Base-by-base conservation (phyloP, 1,140 invertebrate genomes). In the Drosophila prosaltans region DNA sequence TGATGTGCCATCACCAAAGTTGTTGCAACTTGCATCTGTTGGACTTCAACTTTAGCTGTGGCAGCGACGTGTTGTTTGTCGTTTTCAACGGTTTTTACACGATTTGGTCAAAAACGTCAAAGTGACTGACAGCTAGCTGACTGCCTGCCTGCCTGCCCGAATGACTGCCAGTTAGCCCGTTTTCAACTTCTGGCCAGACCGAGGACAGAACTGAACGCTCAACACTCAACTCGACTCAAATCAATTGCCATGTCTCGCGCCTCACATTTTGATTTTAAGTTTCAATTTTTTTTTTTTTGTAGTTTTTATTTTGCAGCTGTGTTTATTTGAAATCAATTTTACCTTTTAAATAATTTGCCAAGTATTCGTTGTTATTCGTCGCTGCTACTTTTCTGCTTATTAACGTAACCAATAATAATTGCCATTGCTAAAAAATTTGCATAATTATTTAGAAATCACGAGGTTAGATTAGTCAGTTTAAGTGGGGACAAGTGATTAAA, bases 361-460 rank as follows among this genome's bases (percentile, higher is more conserved):
- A 51, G 67, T 77, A 77, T 80, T 36, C 60, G 24, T 62, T 59
- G 65, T 65, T 77, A 77, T 80, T 36, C 60, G 24, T 32, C 54
- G 43, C 8, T 60, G 43, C 8, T 72, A 6, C 32, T 60, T 74
- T 78, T 78, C 74, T 61, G 79, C 71, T 79, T 79, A 80, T 79
- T 82, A 79, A 86, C 72, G 77, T 84, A 65, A 57, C 80, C 45
- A 51, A 51, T 51, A 89, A 89, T 89, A 89, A 89, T 89, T 89
- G 84, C 78, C 71, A 65, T 78, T 78, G 61, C 73, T 75, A 58
- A 82, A 90, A 89, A 90, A 89, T 89, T 83, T 89, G 84, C 80
- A 89, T 89, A 89, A 89, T 89, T 84, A 81, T 89, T 79, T 89
- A 89, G 84, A 90, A 89, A 89, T 89, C 84, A 81, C 84, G 81